Conservation (phyloP, 2,113 vertebrate genomes). For the Cyanocitta stelleri region DNA sequence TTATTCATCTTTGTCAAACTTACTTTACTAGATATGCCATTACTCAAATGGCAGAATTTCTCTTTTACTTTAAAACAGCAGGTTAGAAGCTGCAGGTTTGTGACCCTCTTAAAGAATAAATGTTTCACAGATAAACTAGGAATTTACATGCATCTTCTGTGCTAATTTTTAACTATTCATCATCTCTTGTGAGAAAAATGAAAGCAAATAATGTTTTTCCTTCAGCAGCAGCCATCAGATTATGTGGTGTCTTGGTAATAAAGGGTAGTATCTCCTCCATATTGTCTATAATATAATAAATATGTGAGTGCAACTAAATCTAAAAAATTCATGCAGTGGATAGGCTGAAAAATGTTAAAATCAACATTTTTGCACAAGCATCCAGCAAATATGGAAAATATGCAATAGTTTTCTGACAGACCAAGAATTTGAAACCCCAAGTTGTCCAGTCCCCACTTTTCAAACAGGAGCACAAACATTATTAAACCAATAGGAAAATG, state of each 20-base stretch:
- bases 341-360: background rate
- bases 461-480: background rate
- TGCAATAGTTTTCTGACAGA: background rate
- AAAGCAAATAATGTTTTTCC: background rate
- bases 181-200: background rate
- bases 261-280: background rate
- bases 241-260: background rate
- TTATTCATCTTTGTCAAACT: background rate
- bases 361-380: background rate
- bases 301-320: background rate
- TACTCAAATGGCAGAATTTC: background rate
- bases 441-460: background rate
- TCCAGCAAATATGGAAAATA: background rate
- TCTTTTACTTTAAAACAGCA: background rate
- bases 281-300: background rate
- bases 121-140: background rate
- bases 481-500: background rate
- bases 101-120: background rate
- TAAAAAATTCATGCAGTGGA: background rate
- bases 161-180: background rate
- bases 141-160: background rate
- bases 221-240: background rate
- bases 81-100: background rate
- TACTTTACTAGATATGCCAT: background rate
- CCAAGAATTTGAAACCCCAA: background rate